Conservation (phyloP, 2,113 vertebrate genomes). For the Rana temporaria region DNA sequence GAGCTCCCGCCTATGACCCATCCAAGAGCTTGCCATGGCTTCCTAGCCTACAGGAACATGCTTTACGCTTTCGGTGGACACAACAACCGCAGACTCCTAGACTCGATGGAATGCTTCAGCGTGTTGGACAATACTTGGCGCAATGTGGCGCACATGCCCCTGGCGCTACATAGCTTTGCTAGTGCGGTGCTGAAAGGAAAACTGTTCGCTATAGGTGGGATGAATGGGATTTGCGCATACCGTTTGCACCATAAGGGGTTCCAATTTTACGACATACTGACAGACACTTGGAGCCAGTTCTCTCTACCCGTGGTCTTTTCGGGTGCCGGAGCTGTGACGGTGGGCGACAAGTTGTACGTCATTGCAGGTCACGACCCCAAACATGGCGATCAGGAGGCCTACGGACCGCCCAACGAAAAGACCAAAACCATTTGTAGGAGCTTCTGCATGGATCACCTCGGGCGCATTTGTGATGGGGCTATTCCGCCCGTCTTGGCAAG, state of each 20-base stretch:
- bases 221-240: constrained; percentile 60
- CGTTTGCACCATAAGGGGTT: constrained; percentile 74
- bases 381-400: too few relatives aligned
- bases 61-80: constrained; percentile 79
- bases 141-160: constrained; percentile 68
- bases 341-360: constrained; percentile 80
- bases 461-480: constrained; percentile 54
- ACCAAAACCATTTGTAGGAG: constrained; percentile 62
- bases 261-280: constrained; percentile 77
- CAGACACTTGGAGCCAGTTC: constrained; percentile 77
- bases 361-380: constrained; percentile 69
- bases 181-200: constrained; percentile 74
- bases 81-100: constrained; percentile 73
- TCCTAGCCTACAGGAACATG: constrained; percentile 71
- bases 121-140: constrained; percentile 62
- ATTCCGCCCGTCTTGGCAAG: constrained; percentile 78
- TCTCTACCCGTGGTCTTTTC: constrained; percentile 70
- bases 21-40: constrained; percentile 76
- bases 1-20: constrained; percentile 72
- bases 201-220: constrained; percentile 79
- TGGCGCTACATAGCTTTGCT: constrained; percentile 77
- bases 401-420: constrained; percentile 64
- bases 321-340: constrained; percentile 75
- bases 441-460: constrained; percentile 52
- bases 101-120: constrained; percentile 77